phyloP scores from a whole-genome alignment of 1,140 invertebrate species.

The Papilio polytes region DNA sequence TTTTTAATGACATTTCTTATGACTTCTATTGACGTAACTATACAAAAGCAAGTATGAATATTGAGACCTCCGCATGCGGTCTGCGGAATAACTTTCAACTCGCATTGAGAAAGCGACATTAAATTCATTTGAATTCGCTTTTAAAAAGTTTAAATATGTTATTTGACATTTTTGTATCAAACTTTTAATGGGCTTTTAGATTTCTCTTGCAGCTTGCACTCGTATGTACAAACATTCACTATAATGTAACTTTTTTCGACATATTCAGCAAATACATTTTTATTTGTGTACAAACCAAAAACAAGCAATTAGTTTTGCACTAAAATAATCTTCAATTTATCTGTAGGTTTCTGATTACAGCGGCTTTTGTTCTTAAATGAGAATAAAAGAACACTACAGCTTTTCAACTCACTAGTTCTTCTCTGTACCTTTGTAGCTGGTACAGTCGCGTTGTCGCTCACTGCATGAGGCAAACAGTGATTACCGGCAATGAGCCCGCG shows the following conservation, averaged over 20 bases:
- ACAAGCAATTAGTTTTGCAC: neutral
- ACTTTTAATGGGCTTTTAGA: slow-evolving; percentile 17
- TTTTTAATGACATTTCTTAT: neutral
- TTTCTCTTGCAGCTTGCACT: neutral
- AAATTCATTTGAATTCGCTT: slow-evolving; percentile 11
- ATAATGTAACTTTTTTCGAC: neutral
- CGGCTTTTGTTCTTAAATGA: neutral
- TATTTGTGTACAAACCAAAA: neutral
- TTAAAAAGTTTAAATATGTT: slow-evolving; percentile 1
- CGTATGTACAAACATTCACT: neutral
- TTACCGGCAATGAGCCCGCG: neutral
- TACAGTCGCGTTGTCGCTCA: neutral
- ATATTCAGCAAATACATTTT: neutral
- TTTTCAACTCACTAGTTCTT: too few relatives aligned
- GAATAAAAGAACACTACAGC: neutral
- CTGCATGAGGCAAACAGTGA: neutral
- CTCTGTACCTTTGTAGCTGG: neutral
- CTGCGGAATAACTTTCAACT: neutral
- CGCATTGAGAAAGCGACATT: slow-evolving; percentile 14
- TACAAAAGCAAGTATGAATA: neutral
- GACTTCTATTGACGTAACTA: neutral
- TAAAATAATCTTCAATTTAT: neutral
- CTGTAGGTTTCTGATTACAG: neutral
- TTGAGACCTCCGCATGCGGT: neutral
- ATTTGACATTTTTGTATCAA: slow-evolving; percentile 19